A percentile compares a stretch with the other conserved stretches of the same genome.
phyloP scores from a whole-genome alignment of 2,113 vertebrate genomes.

The Strigops habroptila region DNA sequence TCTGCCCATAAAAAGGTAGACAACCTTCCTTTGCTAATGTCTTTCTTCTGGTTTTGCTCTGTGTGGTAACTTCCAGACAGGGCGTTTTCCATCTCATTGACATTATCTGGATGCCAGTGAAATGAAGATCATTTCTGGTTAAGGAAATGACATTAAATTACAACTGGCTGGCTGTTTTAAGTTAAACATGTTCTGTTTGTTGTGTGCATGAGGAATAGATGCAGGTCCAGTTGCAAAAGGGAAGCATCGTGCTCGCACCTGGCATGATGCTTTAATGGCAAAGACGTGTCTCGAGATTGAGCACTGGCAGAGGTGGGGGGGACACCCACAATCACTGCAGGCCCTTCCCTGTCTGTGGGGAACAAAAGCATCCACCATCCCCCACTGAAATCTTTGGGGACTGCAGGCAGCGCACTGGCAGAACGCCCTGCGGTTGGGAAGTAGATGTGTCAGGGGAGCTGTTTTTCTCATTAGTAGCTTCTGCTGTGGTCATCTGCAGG shows the following conservation, averaged over 20 bases:
- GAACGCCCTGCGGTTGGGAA: not conserved
- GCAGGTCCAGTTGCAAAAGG: not conserved
- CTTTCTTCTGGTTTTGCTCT: conserved; percentile 17
- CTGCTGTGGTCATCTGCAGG: not conserved
- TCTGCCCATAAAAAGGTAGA: conserved; percentile 33
- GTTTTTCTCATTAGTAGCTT: conserved; percentile 52
- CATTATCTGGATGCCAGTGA: conserved; percentile 38
- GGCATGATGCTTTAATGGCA: not conserved
- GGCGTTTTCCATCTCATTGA: conserved; percentile 51
- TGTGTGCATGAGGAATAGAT: not conserved
- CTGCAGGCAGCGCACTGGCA: too few relatives aligned
- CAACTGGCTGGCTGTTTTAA: conserved; percentile 20
- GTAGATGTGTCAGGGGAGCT: conserved; percentile 37
- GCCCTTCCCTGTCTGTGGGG: not conserved
- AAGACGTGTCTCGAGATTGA: not conserved
- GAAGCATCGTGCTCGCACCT: accelerated
- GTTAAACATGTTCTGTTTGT: not conserved
- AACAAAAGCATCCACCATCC: not conserved
- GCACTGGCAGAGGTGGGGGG: not conserved
- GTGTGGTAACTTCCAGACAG: conserved; percentile 13
- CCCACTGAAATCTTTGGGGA: not conserved
- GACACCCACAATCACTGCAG: accelerated
- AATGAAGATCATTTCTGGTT: conserved; percentile 22
- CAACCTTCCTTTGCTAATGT: conserved; percentile 1
- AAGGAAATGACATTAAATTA: conserved; percentile 46